These are phyloP conservation scores for Arizona elegans DNA, from an alignment of 2,113 vertebrate genomes.

Conservation along the genomic window DNA sequence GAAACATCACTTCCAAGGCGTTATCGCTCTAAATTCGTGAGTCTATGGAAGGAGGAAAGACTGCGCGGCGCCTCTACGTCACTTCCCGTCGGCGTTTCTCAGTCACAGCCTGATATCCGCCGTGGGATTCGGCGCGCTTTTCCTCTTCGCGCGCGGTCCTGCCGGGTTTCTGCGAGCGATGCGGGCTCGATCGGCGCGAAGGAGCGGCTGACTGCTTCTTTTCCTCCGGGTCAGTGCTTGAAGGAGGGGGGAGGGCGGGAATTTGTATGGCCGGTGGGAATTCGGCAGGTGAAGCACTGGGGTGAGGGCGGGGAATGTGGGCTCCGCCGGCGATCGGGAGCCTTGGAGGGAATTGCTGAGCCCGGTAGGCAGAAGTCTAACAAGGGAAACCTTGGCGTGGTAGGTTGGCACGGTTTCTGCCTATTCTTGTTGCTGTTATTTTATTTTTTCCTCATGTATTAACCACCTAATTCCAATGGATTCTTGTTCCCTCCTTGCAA, in stretches of 20 bases:
- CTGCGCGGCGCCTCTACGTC: fast-evolving
- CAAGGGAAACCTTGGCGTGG: not conserved
- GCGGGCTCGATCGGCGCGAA: not conserved
- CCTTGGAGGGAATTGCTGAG: not conserved
- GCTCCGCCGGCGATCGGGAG: not conserved
- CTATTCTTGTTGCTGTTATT: not conserved
- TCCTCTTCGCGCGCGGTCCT: fast-evolving
- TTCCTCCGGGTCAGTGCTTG: fast-evolving
- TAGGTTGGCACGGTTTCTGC: not conserved
- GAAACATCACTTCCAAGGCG: not conserved
- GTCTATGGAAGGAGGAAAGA: not conserved
- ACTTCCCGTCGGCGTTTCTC: not conserved
- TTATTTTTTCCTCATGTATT: not conserved
- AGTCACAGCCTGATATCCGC: too few species aligned
- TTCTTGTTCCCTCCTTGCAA: not conserved
- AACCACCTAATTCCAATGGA: not conserved
- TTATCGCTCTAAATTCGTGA: not conserved
- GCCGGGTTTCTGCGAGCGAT: not conserved
- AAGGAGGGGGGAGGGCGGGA: not conserved
- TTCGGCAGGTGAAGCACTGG: not conserved
- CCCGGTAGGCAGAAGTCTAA: too few species aligned
- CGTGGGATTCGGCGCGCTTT: not conserved
- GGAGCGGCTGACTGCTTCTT: too few species aligned
- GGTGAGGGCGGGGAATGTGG: not conserved
- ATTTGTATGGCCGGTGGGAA: not conserved